A percentile compares a stretch with the other conserved stretches of the same genome.
phyloP scores from a whole-genome alignment of 2,113 vertebrate genomes.

The Etheostoma spectabile region DNA sequence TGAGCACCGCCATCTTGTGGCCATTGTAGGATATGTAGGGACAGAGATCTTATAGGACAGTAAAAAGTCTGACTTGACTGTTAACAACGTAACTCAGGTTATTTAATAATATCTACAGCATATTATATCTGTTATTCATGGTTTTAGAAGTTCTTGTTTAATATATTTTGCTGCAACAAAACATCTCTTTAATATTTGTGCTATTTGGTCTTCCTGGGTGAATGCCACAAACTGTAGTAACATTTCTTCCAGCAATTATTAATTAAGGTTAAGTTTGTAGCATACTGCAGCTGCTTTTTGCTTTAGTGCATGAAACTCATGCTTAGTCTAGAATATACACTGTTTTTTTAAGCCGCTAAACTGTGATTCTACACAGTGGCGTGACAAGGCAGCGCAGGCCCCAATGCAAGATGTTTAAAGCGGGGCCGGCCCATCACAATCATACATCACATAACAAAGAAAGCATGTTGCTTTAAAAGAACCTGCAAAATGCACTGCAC shows the following conservation, averaged over 20 bases:
- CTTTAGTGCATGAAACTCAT: too few species aligned
- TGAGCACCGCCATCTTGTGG: slow-evolving; percentile 71
- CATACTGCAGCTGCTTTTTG: too few species aligned
- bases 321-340: too few species aligned
- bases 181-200: neutral
- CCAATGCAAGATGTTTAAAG: neutral
- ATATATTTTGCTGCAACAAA: neutral
- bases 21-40: neutral
- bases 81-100: neutral
- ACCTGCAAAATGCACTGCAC: neutral
- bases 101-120: neutral
- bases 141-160: neutral
- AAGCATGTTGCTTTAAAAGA: too few species aligned
- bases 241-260: neutral
- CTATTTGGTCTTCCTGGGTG: neutral
- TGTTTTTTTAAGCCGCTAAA: neutral
- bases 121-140: neutral
- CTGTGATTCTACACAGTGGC: neutral
- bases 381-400: neutral
- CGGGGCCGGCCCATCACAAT: neutral
- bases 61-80: neutral
- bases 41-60: neutral
- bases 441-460: neutral
- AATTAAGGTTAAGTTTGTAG: neutral
- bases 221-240: neutral